Conservation (phyloP, 2,888 invertebrate genomes). For the Amphimallon solstitiale region DNA sequence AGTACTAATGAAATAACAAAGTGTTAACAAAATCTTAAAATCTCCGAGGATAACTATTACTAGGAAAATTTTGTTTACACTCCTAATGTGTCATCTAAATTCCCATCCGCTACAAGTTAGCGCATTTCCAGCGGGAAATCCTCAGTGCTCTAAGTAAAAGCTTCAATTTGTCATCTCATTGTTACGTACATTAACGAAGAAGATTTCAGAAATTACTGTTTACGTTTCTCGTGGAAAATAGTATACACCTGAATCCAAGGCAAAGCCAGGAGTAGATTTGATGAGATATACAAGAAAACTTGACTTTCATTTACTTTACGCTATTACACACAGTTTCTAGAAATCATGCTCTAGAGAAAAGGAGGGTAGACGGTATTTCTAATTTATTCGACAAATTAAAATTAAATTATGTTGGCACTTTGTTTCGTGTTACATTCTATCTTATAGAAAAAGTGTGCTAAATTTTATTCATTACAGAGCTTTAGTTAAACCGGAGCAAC, state of each 20-base stretch:
- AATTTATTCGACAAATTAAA: constrained; percentile 6
- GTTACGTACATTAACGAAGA: constrained; percentile 28
- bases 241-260: background rate
- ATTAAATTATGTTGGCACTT: too few species aligned
- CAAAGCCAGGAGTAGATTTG: background rate
- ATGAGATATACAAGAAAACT: background rate
- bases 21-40: too few species aligned
- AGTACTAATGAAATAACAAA: too few species aligned
- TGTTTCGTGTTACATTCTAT: too few species aligned
- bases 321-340: background rate
- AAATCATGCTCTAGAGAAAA: constrained; percentile 2
- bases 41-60: background rate
- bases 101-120: constrained; percentile 3
- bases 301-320: constrained; percentile 9
- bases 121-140: constrained; percentile 12
- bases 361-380: background rate
- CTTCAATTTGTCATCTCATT: constrained; percentile 33
- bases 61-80: constrained; percentile 19
- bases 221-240: background rate
- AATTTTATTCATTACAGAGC: too few species aligned
- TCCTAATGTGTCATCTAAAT: constrained; percentile 25
- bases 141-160: constrained; percentile 14
- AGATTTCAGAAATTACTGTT: constrained; percentile 24
- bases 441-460: too few species aligned
- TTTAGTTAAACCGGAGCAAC: too few species aligned